Evolutionary conservation across 2,888 invertebrate genomes (phyloP).

Genomic region (Harpagoxenus sublaevis): DNA sequence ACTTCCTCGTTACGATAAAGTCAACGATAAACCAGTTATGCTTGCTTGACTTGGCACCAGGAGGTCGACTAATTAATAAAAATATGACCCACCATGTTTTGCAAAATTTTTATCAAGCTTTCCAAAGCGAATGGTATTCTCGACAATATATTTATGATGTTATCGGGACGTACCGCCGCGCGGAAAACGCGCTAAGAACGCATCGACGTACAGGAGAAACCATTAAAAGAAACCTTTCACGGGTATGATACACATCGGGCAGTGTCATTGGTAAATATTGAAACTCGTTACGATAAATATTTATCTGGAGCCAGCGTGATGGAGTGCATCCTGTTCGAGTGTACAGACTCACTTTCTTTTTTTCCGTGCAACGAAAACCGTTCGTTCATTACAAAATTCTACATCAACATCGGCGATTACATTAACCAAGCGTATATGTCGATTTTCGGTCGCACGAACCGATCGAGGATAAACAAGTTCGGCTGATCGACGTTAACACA

Average conservation of each 20-base stretch:
- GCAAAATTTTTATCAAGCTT: constrained; percentile 25
- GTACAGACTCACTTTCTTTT: constrained; percentile 27
- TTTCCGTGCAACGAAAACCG: constrained; percentile 12
- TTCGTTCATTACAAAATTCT: constrained; percentile 5
- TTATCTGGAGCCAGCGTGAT: constrained; percentile 37
- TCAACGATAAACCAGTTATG: constrained; percentile 32
- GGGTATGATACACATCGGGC: constrained; percentile 26
- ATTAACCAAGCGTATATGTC: neutral
- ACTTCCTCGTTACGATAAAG: constrained; percentile 39
- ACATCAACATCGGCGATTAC: constrained; percentile 18
- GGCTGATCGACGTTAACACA: neutral
- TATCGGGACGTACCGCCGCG: constrained; percentile 16
- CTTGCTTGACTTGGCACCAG: constrained; percentile 10
- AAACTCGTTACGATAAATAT: constrained; percentile 50
- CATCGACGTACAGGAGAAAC: constrained; percentile 6
- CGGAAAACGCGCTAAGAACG: neutral
- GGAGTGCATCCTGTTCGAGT: constrained; percentile 39
- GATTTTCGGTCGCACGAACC: constrained; percentile 1
- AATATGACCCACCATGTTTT: constrained; percentile 3
- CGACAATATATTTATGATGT: constrained; percentile 31
- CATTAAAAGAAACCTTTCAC: constrained; percentile 24
- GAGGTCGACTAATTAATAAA: constrained; percentile 38
- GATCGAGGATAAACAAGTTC: neutral
- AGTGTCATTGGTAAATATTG: constrained; percentile 46
- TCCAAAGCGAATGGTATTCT: constrained; percentile 7